A percentile compares a stretch with the other conserved stretches of the same genome.
phyloP scores from a whole-genome alignment of 2,888 invertebrate species.

The Macroteleia sp. region DNA sequence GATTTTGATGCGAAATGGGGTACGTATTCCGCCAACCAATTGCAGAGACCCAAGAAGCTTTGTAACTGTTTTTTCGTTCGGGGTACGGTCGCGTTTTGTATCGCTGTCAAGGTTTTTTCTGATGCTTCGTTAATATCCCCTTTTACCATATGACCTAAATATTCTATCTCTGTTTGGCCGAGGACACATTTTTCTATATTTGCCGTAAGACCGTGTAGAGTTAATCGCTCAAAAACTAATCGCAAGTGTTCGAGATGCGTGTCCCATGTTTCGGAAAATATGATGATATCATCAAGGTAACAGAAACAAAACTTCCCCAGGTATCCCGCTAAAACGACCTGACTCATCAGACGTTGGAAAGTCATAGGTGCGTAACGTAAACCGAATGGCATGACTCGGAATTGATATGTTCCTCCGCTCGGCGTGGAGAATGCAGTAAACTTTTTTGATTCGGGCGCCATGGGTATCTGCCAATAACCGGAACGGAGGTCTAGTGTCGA shows the following conservation, averaged over 20 bases:
- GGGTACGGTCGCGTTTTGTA: neutral
- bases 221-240: neutral
- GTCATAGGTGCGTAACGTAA: neutral
- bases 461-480: conserved; percentile 73
- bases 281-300: neutral
- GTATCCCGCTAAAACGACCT: neutral
- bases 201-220: neutral
- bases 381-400: conserved; percentile 35
- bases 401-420: conserved; percentile 69
- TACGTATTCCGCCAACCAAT: conserved; percentile 1
- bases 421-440: conserved; percentile 71
- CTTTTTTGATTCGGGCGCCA: conserved; percentile 58
- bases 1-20: neutral
- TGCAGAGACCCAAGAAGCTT: conserved; percentile 2
- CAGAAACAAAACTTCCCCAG: neutral
- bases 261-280: conserved; percentile 1
- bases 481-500: conserved; percentile 69
- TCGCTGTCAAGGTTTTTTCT: neutral
- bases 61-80: neutral
- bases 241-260: neutral
- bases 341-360: neutral
- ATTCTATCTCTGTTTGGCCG: neutral
- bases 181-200: neutral
- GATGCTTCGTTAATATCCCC: neutral
- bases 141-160: neutral